Evolutionary conservation across 2,888 invertebrate species (phyloP).

Genomic region (Mactromeris polynyma): DNA sequence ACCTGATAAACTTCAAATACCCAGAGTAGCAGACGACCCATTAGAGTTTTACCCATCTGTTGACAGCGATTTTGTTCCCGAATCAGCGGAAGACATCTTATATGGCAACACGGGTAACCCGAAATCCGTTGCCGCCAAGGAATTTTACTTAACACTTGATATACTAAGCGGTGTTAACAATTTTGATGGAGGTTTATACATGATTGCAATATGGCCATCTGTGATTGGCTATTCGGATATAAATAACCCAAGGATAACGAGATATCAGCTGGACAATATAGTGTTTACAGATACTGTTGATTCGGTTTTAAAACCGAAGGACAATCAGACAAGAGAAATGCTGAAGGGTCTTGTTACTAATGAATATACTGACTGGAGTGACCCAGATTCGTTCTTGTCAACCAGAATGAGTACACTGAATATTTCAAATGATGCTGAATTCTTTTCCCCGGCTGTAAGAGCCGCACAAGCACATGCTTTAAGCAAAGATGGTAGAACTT

Average conservation of each 20-base stretch:
- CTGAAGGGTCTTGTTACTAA: conserved; percentile 30
- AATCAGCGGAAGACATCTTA: conserved; percentile 39
- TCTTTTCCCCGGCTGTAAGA: conserved; percentile 96
- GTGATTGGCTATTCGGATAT: conserved; percentile 28
- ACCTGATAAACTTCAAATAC: conserved; percentile 9
- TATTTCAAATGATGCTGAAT: conserved; percentile 97
- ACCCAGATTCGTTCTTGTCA: conserved; percentile 89
- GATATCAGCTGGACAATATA: conserved; percentile 38
- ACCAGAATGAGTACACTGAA: conserved; percentile 96
- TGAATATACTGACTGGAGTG: conserved; percentile 52
- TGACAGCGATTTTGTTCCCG: conserved; percentile 56
- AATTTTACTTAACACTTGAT: conserved; percentile 54
- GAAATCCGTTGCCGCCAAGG: conserved; percentile 39
- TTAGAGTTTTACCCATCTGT: conserved; percentile 33
- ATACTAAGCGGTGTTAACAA: conserved; percentile 52
- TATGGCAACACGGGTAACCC: conserved; percentile 34
- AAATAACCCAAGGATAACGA: conserved; percentile 38
- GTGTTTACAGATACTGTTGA: conserved; percentile 27
- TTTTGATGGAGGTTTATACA: conserved; percentile 48
- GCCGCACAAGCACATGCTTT: conserved; percentile 94
- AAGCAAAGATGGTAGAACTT: conserved; percentile 48
- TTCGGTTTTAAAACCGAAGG: background rate
- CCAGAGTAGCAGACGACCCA: background rate
- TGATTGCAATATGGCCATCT: conserved; percentile 29
- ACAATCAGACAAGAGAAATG: background rate